Conservation (phyloP, 2,888 invertebrate species). For the Apamea epomidion region DNA sequence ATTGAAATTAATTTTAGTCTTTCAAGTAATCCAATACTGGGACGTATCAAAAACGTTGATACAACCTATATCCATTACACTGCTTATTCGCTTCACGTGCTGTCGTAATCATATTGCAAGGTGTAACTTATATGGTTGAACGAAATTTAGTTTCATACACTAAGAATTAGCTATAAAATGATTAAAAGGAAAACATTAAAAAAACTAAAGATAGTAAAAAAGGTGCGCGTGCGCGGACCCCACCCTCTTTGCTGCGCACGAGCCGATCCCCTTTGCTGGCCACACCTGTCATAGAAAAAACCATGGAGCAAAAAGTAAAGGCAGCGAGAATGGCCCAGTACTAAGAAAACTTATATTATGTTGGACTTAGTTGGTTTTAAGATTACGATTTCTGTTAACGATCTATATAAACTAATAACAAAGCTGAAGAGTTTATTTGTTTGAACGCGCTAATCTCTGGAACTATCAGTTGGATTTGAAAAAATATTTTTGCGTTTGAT, state of each 20-base stretch:
- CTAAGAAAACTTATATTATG: conserved; percentile 5
- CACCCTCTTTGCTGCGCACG: conserved; percentile 66
- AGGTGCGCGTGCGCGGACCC: conserved; percentile 65
- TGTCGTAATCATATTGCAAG: conserved; percentile 55
- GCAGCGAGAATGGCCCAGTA: conserved; percentile 25
- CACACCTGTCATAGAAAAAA: conserved; percentile 76
- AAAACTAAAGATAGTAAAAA: conserved; percentile 59
- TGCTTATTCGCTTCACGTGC: conserved; percentile 40
- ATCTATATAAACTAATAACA: not conserved
- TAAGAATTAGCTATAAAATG: conserved; percentile 39
- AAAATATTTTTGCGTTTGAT: not conserved
- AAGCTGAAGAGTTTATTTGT: not conserved
- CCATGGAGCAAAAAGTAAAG: conserved; percentile 51
- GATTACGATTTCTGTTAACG: not conserved
- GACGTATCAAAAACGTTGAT: conserved; percentile 12
- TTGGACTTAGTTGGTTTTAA: not conserved
- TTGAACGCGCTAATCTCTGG: not conserved
- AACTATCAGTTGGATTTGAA: not conserved
- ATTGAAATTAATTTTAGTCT: not conserved
- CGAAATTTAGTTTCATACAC: conserved; percentile 45
- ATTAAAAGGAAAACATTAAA: conserved; percentile 44
- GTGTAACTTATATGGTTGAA: conserved; percentile 46
- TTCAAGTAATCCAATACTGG: conserved; percentile 13
- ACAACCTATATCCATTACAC: conserved; percentile 42
- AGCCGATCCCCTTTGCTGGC: conserved; percentile 64